Percentiles rank a stretch among this genome's conserved stretches.
Conservation (phyloP, 2,797 vertebrate genomes). For the Malacoctenus gilli region DNA sequence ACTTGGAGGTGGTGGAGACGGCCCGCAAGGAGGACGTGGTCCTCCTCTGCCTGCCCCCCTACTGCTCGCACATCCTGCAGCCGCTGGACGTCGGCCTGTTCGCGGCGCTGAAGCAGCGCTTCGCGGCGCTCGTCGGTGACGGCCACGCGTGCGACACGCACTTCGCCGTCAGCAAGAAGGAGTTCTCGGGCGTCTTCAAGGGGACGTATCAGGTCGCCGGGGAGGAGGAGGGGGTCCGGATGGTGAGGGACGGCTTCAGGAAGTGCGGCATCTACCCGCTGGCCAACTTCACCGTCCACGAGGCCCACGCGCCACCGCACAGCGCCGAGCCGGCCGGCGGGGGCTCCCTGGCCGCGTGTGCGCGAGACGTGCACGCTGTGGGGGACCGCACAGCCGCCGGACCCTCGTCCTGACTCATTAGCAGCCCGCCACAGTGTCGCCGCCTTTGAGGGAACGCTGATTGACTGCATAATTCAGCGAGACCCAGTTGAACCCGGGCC, state of each 20-base stretch:
- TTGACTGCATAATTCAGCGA: slow-evolving; percentile 25
- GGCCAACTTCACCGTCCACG: slow-evolving; percentile 46
- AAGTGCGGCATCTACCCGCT: slow-evolving; percentile 72
- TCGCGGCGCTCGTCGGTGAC: slow-evolving; percentile 45
- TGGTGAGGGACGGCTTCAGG: slow-evolving; percentile 69
- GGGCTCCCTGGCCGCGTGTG: slow-evolving; percentile 33
- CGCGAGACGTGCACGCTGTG: slow-evolving; percentile 22
- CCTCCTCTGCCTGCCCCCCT: slow-evolving; percentile 71
- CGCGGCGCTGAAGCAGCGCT: slow-evolving; percentile 63
- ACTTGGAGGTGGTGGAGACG: slow-evolving; percentile 72
- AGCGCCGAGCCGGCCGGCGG: slow-evolving; percentile 26
- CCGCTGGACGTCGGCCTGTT: slow-evolving; percentile 65
- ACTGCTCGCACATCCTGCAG: slow-evolving; percentile 74
- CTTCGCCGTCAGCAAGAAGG: slow-evolving; percentile 73
- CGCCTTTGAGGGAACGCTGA: slow-evolving; percentile 9
- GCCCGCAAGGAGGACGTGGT: slow-evolving; percentile 68
- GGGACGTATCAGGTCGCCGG: slow-evolving; percentile 57
- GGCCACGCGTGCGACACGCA: slow-evolving; percentile 37
- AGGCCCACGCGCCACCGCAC: slow-evolving; percentile 42
- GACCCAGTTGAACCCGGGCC: slow-evolving; percentile 17
- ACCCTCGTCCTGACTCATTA: slow-evolving; percentile 39
- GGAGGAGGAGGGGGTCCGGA: slow-evolving; percentile 65
- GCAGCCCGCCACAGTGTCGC: slow-evolving; percentile 7
- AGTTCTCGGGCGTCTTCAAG: slow-evolving; percentile 72
- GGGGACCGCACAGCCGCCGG: slow-evolving; percentile 47